Base-by-base conservation (phyloP, 2,888 invertebrate genomes). In the Anaspis maculata region DNA sequence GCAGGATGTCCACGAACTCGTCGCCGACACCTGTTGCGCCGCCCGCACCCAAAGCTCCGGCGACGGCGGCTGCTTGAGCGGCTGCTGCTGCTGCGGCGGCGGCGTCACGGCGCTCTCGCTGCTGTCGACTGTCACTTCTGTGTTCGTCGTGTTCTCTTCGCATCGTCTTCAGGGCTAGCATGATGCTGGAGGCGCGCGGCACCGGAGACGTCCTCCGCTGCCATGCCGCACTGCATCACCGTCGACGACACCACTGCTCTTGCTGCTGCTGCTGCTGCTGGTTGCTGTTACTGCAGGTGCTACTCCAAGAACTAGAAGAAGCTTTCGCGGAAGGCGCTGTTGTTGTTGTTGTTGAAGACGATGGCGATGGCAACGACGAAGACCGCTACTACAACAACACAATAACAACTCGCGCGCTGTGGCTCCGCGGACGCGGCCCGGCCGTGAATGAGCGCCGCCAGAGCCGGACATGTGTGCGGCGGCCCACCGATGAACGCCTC, bases 1-100 rank as follows among this genome's bases (percentile, higher is more conserved):
- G 85, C 36, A 85, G 74, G 54, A 85, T 85, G 67, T 86, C 86
- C 62, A 86, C 84, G 68, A 83, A 86, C 68, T 86, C 86, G 68
- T 81, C 80, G 26, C 38, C 43, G 30, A 34, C 39, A 3, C 30
- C 30, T 27, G 35, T 21, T 24, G 22, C 10, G 34, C 32, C 80
- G 26, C 38, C 43, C 29, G 35, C 39, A 3, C 30, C 30, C 25
- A 32, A 16, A 24, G 22, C 10, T 34, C 32, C 31, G 29, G 38
- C 24, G 30, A 54, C 52, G 32, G 46, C 41, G 36, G 60, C n/a
- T 47, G 7, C 44, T 50, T 35, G 60, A 36, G 26, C 29, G 33
- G 15, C 29, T 27, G 37, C 30, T 29, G 35, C 29, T 30, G 29
- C 15, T 34, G 36, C 34, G 34, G 42, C 26, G 32, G 55, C 53